Percentiles rank a stretch among this genome's conserved stretches.
These are phyloP conservation scores for Bombus vancouverensis DNA, from an alignment of 1,140 invertebrate genomes.

Conservation along the genomic window DNA sequence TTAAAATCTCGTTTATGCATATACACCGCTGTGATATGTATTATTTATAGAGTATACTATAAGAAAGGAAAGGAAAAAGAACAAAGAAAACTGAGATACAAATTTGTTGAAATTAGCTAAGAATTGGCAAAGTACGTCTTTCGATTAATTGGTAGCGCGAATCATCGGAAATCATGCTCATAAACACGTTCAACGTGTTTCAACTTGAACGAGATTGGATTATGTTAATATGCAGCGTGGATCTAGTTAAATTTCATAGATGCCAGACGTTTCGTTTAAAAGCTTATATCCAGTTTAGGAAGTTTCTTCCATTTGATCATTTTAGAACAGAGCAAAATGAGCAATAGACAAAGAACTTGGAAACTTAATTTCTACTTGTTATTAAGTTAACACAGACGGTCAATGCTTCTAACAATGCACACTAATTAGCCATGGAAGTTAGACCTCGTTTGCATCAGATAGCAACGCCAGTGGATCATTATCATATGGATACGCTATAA, in stretches of 20 bases:
- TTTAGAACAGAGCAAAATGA: not conserved
- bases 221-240: not conserved
- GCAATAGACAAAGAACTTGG: not conserved
- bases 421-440: conserved; percentile 49
- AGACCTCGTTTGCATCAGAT: conserved; percentile 41
- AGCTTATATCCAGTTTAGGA: not conserved
- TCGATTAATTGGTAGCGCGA: too few species aligned
- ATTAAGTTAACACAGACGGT: conserved; percentile 20
- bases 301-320: not conserved
- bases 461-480: conserved; percentile 31
- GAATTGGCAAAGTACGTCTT: not conserved
- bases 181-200: not conserved
- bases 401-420: conserved; percentile 35
- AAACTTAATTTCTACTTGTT: conserved; percentile 12
- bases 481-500: conserved; percentile 42
- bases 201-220: not conserved
- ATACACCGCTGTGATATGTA: too few species aligned
- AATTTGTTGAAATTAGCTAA: not conserved
- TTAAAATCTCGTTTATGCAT: too few species aligned
- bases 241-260: too few species aligned
- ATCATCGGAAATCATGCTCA: not conserved
- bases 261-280: not conserved
- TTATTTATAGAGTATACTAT: too few species aligned
- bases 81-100: not conserved
- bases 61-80: too few species aligned